A percentile compares a stretch with the other conserved stretches of the same genome.
Evolutionary conservation across 2,888 invertebrate species (phyloP).

Genomic region (Endotricha flammealis): DNA sequence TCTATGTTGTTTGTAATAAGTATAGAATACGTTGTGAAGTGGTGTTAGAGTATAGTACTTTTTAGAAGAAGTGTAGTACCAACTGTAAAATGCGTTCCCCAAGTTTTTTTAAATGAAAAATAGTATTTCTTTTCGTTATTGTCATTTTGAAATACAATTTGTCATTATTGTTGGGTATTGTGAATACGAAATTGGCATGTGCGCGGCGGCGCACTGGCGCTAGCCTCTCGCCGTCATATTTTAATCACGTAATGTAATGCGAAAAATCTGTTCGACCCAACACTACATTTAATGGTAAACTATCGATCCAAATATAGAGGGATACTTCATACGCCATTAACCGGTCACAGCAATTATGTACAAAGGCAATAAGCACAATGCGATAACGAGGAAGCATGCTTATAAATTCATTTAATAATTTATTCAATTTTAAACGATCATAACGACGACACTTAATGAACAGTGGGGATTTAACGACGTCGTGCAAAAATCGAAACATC

Average conservation of each 20-base stretch:
- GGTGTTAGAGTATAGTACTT: too few species aligned
- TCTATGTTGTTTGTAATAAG: too few species aligned
- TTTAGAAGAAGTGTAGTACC: too few species aligned
- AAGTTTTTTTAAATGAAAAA: too few species aligned
- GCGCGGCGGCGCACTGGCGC: constrained; percentile 56
- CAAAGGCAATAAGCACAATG: constrained; percentile 61
- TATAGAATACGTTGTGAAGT: too few species aligned
- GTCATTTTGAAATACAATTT: constrained; percentile 7
- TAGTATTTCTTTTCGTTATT: constrained; percentile 7
- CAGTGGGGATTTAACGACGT: constrained; percentile 32
- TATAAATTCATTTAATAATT: constrained; percentile 45
- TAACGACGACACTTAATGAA: constrained; percentile 29
- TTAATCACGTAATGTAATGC: constrained; percentile 59
- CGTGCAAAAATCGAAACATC: constrained; percentile 60
- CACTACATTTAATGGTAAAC: constrained; percentile 59
- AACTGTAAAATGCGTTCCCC: too few species aligned
- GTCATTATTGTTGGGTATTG: constrained; percentile 19
- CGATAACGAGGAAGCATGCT: constrained; percentile 61
- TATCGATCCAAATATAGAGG: constrained; percentile 72
- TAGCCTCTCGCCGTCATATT: constrained; percentile 44
- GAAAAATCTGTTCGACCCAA: constrained; percentile 60
- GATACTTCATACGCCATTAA: constrained; percentile 65
- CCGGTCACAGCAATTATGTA: constrained; percentile 62
- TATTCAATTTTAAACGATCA: constrained; percentile 32
- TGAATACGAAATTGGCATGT: constrained; percentile 38